Evolutionary conservation across 2,888 invertebrate species (phyloP).

Genomic region (Mesorhabditis spiculigera): DNA sequence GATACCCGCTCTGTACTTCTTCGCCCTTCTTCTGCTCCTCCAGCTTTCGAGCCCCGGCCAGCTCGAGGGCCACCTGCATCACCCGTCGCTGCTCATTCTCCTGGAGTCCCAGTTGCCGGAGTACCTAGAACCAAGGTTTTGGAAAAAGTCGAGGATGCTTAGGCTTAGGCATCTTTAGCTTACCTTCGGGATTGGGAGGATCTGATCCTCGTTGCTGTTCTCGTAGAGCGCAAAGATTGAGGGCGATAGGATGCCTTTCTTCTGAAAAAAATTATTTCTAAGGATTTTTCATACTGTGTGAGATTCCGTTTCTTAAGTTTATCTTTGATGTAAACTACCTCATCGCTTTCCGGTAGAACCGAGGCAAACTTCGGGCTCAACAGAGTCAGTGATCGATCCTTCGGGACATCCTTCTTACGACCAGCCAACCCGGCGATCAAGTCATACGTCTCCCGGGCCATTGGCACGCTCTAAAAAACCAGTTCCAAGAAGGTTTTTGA

Average conservation of each 20-base stretch:
- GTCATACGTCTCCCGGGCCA: not conserved
- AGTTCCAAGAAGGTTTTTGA: too few relatives aligned
- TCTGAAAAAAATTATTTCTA: not conserved
- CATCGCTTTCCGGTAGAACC: not conserved
- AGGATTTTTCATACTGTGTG: not conserved
- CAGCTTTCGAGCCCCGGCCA: not conserved
- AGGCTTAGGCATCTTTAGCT: not conserved
- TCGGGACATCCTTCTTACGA: not conserved
- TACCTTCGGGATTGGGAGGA: not conserved
- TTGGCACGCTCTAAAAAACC: not conserved
- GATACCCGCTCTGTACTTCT: not conserved
- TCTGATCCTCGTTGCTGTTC: conserved; percentile 4
- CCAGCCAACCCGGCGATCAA: not conserved
- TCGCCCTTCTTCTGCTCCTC: not conserved
- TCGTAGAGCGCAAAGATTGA: not conserved
- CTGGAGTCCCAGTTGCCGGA: not conserved
- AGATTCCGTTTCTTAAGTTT: not conserved
- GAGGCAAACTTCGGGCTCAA: not conserved
- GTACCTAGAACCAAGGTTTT: not conserved
- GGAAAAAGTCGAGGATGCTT: not conserved
- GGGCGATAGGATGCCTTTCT: not conserved
- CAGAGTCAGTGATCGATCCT: not conserved
- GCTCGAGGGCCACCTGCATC: conserved; percentile 3
- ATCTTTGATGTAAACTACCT: not conserved
- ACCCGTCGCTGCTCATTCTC: not conserved